These are phyloP conservation scores for Acanthosepion lycidas DNA, from an alignment of 2,888 invertebrate genomes.

Conservation along the genomic window DNA sequence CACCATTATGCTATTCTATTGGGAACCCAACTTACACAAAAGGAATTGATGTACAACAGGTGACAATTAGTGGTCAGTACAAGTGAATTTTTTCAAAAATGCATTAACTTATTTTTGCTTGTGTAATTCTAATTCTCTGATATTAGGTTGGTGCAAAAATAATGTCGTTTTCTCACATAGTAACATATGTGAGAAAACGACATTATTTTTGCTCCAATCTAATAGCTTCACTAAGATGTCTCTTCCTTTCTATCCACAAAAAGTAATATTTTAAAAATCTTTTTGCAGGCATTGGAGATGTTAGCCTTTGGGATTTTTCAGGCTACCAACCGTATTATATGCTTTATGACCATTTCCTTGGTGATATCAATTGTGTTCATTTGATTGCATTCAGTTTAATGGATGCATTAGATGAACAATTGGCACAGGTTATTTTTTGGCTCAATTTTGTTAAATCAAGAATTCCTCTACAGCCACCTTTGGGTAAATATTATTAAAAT, in stretches of 20 bases:
- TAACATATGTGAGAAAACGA: too few relatives aligned
- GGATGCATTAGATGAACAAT: conserved; percentile 80
- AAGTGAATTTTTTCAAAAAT: not conserved
- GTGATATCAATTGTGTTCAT: conserved; percentile 79
- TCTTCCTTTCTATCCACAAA: not conserved
- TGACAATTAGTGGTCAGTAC: conserved; percentile 74
- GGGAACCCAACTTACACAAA: conserved; percentile 79
- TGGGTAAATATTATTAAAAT: conserved; percentile 61
- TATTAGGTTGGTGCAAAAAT: too few relatives aligned
- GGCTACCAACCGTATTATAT: conserved; percentile 82
- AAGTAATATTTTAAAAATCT: not conserved
- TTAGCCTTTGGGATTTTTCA: conserved; percentile 84
- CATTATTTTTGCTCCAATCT: too few relatives aligned
- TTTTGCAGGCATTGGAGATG: conserved; percentile 79
- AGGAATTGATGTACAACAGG: conserved; percentile 81
- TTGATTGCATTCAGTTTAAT: conserved; percentile 82
- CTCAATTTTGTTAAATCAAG: conserved; percentile 83
- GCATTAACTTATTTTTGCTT: too few relatives aligned
- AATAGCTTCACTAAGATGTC: not conserved
- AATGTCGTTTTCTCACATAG: too few relatives aligned
- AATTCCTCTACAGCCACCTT: conserved; percentile 78
- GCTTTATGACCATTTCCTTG: conserved; percentile 84
- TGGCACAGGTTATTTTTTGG: conserved; percentile 83
- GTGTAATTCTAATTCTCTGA: not conserved
- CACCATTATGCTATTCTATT: conserved; percentile 65